These are phyloP conservation scores for Heliconius hortense DNA, from an alignment of 2,888 invertebrate species.

Conservation along the genomic window DNA sequence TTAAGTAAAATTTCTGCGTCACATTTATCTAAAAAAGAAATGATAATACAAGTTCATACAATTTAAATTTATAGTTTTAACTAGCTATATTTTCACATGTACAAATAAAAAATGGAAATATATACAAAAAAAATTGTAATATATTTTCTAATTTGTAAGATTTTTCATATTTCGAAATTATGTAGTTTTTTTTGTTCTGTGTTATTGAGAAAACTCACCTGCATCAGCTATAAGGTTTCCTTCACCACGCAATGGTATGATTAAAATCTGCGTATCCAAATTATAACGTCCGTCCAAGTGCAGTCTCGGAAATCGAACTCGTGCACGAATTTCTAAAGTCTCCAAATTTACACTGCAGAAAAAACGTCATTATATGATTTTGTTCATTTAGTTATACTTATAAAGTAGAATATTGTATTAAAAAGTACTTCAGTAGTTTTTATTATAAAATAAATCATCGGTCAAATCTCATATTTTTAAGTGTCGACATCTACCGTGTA, in stretches of 20 bases:
- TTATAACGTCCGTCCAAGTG: conserved; percentile 82
- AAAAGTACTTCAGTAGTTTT: no score
- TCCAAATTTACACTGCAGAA: conserved; percentile 77
- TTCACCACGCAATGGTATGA: conserved; percentile 81
- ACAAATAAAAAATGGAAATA: no score
- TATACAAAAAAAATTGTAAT: no score
- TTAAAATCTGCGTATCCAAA: conserved; percentile 79
- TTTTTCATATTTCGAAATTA: background rate
- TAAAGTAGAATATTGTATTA: no score
- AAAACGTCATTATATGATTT: background rate
- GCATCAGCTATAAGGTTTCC: conserved; percentile 83
- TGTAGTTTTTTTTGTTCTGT: background rate
- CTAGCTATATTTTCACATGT: no score
- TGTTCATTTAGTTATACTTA: no score
- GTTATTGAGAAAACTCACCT: conserved; percentile 54
- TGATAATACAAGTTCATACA: background rate
- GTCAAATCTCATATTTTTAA: no score
- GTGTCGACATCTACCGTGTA: background rate
- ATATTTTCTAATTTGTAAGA: no score
- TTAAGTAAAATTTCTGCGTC: conserved; percentile 73
- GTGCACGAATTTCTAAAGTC: conserved; percentile 70
- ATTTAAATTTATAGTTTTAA: no score
- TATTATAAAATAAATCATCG: no score
- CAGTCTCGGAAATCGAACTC: conserved; percentile 78
- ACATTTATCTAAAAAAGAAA: conserved; percentile 71